Evolutionary conservation across 2,113 vertebrate genomes (phyloP).

Genomic region (Pipa parva): DNA sequence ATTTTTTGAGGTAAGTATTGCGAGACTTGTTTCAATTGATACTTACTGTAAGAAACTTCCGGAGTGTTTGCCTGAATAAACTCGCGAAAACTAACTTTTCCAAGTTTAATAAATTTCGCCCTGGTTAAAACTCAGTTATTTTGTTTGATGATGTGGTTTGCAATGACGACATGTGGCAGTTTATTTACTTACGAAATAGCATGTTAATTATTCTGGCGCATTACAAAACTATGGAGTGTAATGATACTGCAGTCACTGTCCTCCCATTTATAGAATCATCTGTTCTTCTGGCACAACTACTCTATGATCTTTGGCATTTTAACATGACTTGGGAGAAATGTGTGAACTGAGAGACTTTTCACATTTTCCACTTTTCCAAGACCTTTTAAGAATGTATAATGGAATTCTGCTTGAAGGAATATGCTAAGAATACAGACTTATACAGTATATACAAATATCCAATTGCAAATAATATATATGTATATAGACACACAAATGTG

Average conservation of each 20-base stretch:
- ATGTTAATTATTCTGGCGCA: not conserved
- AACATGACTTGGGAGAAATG: slow-evolving; percentile 6
- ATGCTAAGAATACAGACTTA: too few species aligned
- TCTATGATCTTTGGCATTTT: slow-evolving; percentile 21
- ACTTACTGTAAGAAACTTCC: too few species aligned
- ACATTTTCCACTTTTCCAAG: not conserved
- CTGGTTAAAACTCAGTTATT: too few species aligned
- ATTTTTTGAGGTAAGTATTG: too few species aligned
- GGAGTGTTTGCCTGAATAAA: too few species aligned
- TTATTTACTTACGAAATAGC: not conserved
- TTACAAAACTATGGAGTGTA: slow-evolving; percentile 14
- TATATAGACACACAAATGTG: too few species aligned
- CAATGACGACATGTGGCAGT: not conserved
- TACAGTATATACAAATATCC: too few species aligned
- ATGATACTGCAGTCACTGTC: slow-evolving; percentile 13
- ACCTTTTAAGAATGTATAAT: not conserved
- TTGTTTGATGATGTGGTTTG: not conserved
- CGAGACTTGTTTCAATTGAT: too few species aligned
- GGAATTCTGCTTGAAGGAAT: too few species aligned
- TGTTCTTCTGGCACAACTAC: slow-evolving; percentile 7
- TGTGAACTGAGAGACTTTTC: not conserved
- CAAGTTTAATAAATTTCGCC: too few species aligned
- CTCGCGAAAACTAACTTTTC: too few species aligned
- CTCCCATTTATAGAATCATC: slow-evolving; percentile 12
- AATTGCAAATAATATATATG: too few species aligned